phyloP scores from a whole-genome alignment of 2,113 vertebrate species.

The Macquaria ambigua region DNA sequence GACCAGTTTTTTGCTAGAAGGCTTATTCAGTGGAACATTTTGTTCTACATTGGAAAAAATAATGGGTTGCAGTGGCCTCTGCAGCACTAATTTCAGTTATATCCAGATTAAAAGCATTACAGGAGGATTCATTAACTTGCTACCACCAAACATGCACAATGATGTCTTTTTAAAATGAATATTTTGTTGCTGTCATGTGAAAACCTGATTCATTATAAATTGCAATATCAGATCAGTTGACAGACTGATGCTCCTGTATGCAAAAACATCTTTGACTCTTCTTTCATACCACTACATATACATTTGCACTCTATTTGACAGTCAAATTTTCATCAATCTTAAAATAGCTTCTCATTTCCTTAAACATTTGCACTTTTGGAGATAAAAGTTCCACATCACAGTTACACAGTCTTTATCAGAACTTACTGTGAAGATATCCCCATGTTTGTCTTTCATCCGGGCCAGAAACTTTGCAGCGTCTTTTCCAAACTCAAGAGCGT shows the following conservation, averaged over 20 bases:
- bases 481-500: slow-evolving; percentile 89
- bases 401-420: neutral
- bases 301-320: neutral
- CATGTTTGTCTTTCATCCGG: slow-evolving; percentile 90
- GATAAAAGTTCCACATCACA: neutral
- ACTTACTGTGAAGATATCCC: slow-evolving; percentile 91
- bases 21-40: neutral
- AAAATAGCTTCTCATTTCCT: neutral
- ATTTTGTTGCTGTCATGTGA: neutral
- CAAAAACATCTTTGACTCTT: neutral
- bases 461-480: slow-evolving; percentile 88
- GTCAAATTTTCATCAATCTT: neutral
- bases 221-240: neutral
- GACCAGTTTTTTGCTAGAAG: neutral
- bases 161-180: neutral
- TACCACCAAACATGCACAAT: neutral
- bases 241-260: neutral
- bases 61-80: neutral
- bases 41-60: neutral
- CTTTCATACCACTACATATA: neutral
- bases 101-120: neutral
- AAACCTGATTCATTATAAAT: neutral
- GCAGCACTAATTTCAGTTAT: neutral
- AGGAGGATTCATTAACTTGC: neutral
- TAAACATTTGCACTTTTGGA: neutral